Conservation (phyloP, 2,888 invertebrate genomes). For the Mythimna vitellina region DNA sequence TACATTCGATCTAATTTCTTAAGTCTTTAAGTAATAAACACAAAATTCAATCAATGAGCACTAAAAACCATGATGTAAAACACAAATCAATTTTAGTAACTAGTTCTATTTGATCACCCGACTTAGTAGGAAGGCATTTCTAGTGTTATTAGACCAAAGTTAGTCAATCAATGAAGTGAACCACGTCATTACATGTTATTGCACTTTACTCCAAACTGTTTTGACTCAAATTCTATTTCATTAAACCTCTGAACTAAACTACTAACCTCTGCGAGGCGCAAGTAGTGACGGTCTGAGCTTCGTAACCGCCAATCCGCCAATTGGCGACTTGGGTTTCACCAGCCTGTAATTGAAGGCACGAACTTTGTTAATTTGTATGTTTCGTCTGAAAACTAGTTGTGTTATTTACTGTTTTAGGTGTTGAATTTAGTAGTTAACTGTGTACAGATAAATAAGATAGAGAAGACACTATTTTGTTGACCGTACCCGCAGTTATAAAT, state of each 20-base stretch:
- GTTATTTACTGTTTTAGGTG: constrained; percentile 31
- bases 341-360: constrained; percentile 47
- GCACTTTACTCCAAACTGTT: constrained; percentile 44
- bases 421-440: constrained; percentile 1
- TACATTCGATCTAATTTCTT: background rate
- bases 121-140: background rate
- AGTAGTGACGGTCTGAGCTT: constrained; percentile 32
- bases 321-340: constrained; percentile 47
- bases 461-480: background rate
- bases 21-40: background rate
- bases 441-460: background rate
- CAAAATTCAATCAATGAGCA: background rate
- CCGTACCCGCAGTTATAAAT: background rate
- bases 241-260: constrained; percentile 31
- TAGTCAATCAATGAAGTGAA: constrained; percentile 11
- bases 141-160: constrained; percentile 4
- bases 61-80: background rate
- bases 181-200: constrained; percentile 34
- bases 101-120: background rate
- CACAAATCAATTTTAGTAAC: background rate
- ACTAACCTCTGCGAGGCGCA: constrained; percentile 1
- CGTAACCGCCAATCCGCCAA: constrained; percentile 50
- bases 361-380: constrained; percentile 57
- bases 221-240: constrained; percentile 41
- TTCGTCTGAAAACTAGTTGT: constrained; percentile 32